Evolutionary conservation across 1,140 invertebrate species (phyloP), one percentile per base, ranked within the genome.

Genomic region (Caligus rogercresseyi): DNA sequence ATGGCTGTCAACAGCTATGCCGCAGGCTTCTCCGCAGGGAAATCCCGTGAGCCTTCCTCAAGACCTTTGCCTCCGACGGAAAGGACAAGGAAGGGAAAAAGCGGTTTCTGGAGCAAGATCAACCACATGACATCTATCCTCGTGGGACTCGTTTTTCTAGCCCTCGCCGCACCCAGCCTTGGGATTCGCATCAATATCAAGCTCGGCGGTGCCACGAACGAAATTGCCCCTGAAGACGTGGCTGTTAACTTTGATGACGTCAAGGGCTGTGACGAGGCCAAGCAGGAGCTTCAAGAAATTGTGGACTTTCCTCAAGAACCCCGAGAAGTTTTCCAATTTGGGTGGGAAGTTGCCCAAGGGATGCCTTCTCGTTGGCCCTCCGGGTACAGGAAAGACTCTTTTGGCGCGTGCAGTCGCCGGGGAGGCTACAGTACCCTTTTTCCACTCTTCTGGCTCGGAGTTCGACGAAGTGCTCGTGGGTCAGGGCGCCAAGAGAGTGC

Each of bases 391-490:
- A 43, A 98, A 98, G 77, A 98, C 95, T 0, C 73, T 98, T 16
- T 76, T 99, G 24, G 95, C 95, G 0, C 78, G 92, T 61, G 95
- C 95, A 1, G 91, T 98, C n/a, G 95, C 95, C 57, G 95, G 96
- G 7, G 94, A 99, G 78, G 95, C 95, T 56, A 82, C 86, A 62
- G 95, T 98, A 55, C 93, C 95, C 16, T 99, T 98, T 77, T 98
- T 97, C 73, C 90, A 96, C 74, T 91, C 91, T 1, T 89, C 92
- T 3, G 96, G 96, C 0, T 90, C 94, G 0, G 94, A 98, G 76
- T 99, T 99, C 76, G 95, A 98, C 74, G 95, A 98, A 76, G 84
- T 99, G 58, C 80, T 98, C 54, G 96, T 98, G 52, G 96, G 95
- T 0, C 91, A 95, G 74, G 96, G 96, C 4, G 93, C 95, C 15